Conservation (phyloP, 2,797 vertebrate species). For the Schizopygopsis malacanthus region DNA sequence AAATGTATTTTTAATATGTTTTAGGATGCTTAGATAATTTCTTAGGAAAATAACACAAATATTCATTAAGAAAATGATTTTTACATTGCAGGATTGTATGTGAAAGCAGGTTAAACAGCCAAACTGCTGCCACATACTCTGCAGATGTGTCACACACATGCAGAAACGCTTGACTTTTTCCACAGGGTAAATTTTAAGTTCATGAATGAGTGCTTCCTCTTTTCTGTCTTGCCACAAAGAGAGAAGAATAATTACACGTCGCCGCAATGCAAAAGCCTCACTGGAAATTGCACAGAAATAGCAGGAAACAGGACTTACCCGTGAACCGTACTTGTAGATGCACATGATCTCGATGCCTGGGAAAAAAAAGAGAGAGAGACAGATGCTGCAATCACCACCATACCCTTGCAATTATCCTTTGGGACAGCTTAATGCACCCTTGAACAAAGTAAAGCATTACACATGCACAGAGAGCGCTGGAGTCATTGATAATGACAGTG, state of each 20-base stretch:
- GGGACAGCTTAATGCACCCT: constrained; percentile 67
- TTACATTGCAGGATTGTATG: background rate
- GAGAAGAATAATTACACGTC: constrained; percentile 67
- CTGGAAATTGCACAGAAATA: constrained; percentile 58
- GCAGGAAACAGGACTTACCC: constrained; percentile 81
- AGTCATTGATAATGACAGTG: constrained; percentile 56
- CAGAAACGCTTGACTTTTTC: constrained; percentile 58
- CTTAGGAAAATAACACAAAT: background rate
- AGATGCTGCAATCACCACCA: constrained; percentile 72
- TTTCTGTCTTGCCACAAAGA: constrained; percentile 59
- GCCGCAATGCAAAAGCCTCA: constrained; percentile 32
- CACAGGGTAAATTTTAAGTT: constrained; percentile 61
- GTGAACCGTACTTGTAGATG: constrained; percentile 97
- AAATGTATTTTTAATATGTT: background rate
- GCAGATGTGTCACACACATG: constrained; percentile 57
- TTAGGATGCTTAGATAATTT: background rate
- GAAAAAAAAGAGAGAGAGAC: constrained; percentile 59
- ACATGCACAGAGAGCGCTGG: constrained; percentile 67
- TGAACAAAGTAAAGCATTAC: constrained; percentile 65
- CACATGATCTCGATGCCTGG: constrained; percentile 98
- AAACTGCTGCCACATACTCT: constrained; percentile 12
- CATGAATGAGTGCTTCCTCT: constrained; percentile 55
- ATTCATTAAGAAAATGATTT: background rate
- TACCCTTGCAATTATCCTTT: constrained; percentile 73
- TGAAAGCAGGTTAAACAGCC: background rate